phyloP scores from a whole-genome alignment of 2,888 invertebrate genomes.

The Archips xylosteana region DNA sequence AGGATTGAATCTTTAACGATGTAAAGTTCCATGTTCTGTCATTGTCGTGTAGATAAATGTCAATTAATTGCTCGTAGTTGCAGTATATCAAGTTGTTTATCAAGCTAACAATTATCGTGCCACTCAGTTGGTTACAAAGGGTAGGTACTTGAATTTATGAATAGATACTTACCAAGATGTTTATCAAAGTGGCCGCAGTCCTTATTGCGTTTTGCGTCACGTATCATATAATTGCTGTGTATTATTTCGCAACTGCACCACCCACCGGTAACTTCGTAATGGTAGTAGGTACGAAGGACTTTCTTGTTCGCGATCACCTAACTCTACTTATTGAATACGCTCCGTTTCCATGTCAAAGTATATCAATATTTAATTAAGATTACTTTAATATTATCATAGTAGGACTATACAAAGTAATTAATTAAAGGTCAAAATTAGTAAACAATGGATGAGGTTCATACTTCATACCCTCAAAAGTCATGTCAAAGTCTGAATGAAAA shows the following conservation, averaged over 20 bases:
- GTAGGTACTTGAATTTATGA: slow-evolving; percentile 46
- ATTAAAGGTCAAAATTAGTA: not conserved
- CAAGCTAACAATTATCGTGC: slow-evolving; percentile 44
- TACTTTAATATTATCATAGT: not conserved
- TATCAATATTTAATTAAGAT: not conserved
- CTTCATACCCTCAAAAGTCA: not conserved
- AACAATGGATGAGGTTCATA: not conserved
- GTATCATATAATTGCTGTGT: slow-evolving; percentile 63
- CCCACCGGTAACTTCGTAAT: slow-evolving; percentile 56
- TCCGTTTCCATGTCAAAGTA: not conserved
- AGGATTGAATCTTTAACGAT: slow-evolving; percentile 9
- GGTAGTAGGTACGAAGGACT: slow-evolving; percentile 42
- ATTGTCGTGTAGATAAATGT: slow-evolving; percentile 51
- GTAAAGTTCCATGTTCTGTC: slow-evolving; percentile 36
- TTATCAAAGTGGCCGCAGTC: slow-evolving; percentile 46
- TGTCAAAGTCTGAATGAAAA: not conserved
- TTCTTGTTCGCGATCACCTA: slow-evolving; percentile 25
- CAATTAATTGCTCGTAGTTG: slow-evolving; percentile 54
- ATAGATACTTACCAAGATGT: slow-evolving; percentile 47
- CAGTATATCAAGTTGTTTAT: slow-evolving; percentile 53
- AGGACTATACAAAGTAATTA: not conserved
- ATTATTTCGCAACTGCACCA: slow-evolving; percentile 63
- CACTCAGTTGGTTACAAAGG: slow-evolving; percentile 51
- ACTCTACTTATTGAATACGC: not conserved
- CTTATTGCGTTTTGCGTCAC: slow-evolving; percentile 60